phyloP scores from a whole-genome alignment of 2,888 invertebrate species.

The Copidosoma aretas region DNA sequence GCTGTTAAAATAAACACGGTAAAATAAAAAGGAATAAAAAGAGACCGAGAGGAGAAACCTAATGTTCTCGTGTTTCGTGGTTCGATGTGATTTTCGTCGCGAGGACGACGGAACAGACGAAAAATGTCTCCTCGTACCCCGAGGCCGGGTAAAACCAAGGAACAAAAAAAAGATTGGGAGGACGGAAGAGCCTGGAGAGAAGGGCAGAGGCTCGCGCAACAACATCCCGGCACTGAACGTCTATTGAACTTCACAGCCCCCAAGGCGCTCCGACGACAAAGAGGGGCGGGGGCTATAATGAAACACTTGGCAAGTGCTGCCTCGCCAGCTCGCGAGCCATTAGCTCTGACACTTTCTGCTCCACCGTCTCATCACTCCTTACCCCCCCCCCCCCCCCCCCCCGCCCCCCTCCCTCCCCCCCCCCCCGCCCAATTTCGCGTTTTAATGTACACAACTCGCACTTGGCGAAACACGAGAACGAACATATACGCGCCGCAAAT shows the following conservation, averaged over 20 bases:
- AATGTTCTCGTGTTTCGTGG: constrained; percentile 16
- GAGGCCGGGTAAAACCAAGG: constrained; percentile 30
- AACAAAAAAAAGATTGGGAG: not conserved
- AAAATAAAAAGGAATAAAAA: not conserved
- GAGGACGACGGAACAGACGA: constrained; percentile 25
- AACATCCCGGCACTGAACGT: constrained; percentile 30
- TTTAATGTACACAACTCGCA: not conserved
- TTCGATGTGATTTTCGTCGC: constrained; percentile 27
- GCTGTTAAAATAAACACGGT: too few relatives aligned
- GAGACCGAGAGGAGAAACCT: constrained; percentile 11
- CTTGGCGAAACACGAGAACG: not conserved
- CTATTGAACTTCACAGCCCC: constrained; percentile 45
- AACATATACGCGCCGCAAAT: not conserved
- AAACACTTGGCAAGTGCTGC: constrained; percentile 44
- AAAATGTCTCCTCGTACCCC: constrained; percentile 32
- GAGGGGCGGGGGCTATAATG: constrained; percentile 39
- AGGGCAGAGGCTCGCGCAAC: constrained; percentile 18
- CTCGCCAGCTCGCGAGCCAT: constrained; percentile 41
- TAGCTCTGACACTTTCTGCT: constrained; percentile 47
- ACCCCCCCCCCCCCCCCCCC: not conserved
- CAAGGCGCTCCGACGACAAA: constrained; percentile 45
- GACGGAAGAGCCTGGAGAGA: not conserved
- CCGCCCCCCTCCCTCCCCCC: not conserved
- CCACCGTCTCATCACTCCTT: constrained; percentile 2
- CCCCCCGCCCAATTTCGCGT: too few relatives aligned